Percentiles rank a stretch among this genome's conserved stretches.
These are phyloP conservation scores for Palythoa caribaeorum DNA, from an alignment of 92 coral and sea anemone genomes.

Conservation along the genomic window DNA sequence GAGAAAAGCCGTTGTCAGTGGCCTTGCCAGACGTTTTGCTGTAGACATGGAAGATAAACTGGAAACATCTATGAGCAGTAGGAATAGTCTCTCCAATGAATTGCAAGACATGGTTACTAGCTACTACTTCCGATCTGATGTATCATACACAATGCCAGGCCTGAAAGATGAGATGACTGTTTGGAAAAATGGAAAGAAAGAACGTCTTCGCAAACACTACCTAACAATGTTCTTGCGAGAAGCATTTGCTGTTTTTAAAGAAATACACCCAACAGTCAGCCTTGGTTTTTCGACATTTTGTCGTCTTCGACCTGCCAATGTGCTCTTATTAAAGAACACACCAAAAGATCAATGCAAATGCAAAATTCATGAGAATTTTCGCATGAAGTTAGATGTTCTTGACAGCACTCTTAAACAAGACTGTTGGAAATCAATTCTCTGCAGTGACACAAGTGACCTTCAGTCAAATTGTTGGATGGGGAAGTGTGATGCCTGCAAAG, in stretches of 20 bases:
- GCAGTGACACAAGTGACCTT: slow-evolving; percentile 12
- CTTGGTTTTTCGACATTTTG: background rate
- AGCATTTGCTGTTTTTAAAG: slow-evolving; percentile 53
- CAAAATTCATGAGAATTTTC: background rate
- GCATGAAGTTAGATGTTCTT: slow-evolving; percentile 45
- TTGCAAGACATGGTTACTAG: slow-evolving; percentile 34
- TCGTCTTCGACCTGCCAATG: slow-evolving; percentile 25
- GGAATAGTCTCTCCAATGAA: slow-evolving; percentile 44
- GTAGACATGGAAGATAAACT: slow-evolving; percentile 42
- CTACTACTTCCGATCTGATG: slow-evolving; percentile 50
- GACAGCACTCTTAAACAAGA: slow-evolving; percentile 29
- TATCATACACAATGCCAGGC: slow-evolving; percentile 51
- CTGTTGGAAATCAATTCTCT: background rate
- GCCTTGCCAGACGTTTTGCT: slow-evolving; percentile 54
- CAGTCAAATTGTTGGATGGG: background rate
- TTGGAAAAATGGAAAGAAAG: slow-evolving; percentile 50
- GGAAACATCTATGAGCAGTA: slow-evolving; percentile 42
- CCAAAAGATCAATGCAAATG: slow-evolving; percentile 28
- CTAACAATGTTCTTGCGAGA: slow-evolving; percentile 58
- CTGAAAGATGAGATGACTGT: slow-evolving; percentile 57
- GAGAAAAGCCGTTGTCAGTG: slow-evolving; percentile 55
- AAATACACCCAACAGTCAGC: slow-evolving; percentile 26
- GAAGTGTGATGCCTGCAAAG: slow-evolving; percentile 44
- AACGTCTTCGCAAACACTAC: slow-evolving; percentile 50
- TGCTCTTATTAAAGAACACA: slow-evolving; percentile 52